Evolutionary conservation across 2,888 invertebrate genomes (phyloP), one percentile per base, ranked within the genome.

Genomic region (Megalurothrips usitatus): DNA sequence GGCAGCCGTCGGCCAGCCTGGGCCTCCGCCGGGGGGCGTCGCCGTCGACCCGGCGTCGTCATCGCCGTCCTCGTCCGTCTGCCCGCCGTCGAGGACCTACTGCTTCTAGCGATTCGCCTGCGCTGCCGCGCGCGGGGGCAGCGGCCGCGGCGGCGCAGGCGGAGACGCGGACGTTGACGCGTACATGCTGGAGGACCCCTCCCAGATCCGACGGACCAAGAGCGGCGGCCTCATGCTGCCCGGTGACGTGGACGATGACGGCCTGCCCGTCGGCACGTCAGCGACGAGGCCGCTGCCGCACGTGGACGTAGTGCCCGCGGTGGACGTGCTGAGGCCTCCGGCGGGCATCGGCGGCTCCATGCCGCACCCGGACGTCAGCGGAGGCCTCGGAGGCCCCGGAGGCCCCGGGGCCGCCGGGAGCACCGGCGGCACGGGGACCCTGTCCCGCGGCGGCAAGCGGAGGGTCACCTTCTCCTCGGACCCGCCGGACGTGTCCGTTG

Each of bases 11-110:
- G 81, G 80, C 79, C 80, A 47, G 4, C 78, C 78, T 43, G 75
- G 75, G 80, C 80, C 28, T 19, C 82, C 82, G 47, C 82, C 82
- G 34, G 80, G 63, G 75, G 79, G 82, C 17, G 79, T 26, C 68
- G 68, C 26, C 68, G 23, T 12, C 68, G 26, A 80, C n/a, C 81
- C 79, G 63, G 58, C 43, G 34, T 48, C 17, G 26, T 78, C 82
- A 23, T 80, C 47, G 43, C 68, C 83, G 88, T 88, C 86, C 88
- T 87, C 85, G 87, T 86, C 85, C 88, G 89, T 86, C 88, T 89
- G 86, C 86, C 89, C 85, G 85, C 84, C 88, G 84, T 88, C 90
- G 83, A 89, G 90, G 86, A 90, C 90, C 86, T 90, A 90, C 87
- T 90, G 90, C 89, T 90, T 90, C 88, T 90, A 90, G 88, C 86